phyloP scores from a whole-genome alignment of 2,113 vertebrate species.

The Chaetorhynchus papuensis region DNA sequence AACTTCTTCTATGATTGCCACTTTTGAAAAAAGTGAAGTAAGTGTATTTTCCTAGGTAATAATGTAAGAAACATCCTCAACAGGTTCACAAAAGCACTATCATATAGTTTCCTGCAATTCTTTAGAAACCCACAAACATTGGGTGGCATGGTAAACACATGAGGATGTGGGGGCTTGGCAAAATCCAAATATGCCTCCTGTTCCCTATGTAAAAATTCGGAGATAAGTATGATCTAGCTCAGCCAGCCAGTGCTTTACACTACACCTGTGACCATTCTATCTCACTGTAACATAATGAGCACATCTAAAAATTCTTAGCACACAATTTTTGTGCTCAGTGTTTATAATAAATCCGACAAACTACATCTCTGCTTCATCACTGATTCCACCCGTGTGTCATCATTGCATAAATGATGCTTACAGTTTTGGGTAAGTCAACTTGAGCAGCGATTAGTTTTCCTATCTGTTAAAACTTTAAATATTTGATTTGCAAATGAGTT shows the following conservation, averaged over 20 bases:
- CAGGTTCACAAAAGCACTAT: background rate
- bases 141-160: background rate
- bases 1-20: background rate
- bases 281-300: background rate
- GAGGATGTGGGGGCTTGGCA: background rate
- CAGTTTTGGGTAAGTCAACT: background rate
- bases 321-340: background rate
- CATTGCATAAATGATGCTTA: background rate
- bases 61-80: background rate
- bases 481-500: background rate
- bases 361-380: background rate
- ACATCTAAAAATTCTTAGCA: background rate
- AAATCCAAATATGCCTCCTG: background rate
- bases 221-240: background rate
- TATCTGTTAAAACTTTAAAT: background rate
- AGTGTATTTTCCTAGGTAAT: background rate
- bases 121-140: background rate
- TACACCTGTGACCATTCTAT: background rate
- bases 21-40: background rate
- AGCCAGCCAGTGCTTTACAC: background rate
- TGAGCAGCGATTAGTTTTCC: background rate
- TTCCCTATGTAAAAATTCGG: background rate
- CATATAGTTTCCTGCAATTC: background rate
- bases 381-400: background rate
- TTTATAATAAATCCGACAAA: background rate